phyloP scores from a whole-genome alignment of 2,113 vertebrate species.

The Syngnathoides biaculeatus region DNA sequence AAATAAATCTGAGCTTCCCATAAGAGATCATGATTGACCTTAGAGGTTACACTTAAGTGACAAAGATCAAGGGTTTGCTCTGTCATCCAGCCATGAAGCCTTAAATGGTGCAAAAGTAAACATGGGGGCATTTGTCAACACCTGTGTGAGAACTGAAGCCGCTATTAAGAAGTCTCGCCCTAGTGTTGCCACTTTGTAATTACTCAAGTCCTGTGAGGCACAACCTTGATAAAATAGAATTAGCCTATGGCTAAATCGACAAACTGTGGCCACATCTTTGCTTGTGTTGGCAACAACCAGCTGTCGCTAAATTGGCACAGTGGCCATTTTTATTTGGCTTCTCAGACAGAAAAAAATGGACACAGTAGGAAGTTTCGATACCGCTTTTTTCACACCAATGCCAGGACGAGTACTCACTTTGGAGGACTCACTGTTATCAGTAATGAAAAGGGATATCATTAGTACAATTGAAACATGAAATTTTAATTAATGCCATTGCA shows the following conservation, averaged over 20 bases:
- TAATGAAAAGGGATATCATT: no score
- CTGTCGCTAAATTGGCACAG: no score
- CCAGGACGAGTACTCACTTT: no score
- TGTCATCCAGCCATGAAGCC: slow-evolving; percentile 7
- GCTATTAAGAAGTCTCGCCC: slow-evolving; percentile 27
- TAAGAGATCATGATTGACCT: neutral
- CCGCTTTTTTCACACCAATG: no score
- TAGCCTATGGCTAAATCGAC: neutral
- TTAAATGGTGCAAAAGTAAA: slow-evolving; percentile 29
- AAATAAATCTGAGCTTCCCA: neutral
- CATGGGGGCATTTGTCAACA: slow-evolving; percentile 32
- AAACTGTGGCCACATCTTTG: neutral
- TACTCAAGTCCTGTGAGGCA: slow-evolving; percentile 3
- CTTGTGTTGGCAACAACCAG: no score
- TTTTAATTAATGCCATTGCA: no score
- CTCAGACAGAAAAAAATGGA: no score
- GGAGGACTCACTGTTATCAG: no score
- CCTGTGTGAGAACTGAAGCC: slow-evolving; percentile 24
- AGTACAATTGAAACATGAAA: no score
- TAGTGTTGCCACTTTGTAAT: slow-evolving; percentile 33
- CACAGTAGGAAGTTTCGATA: no score
- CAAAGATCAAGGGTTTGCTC: neutral
- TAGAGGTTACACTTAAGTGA: neutral
- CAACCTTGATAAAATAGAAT: neutral
- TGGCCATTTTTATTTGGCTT: no score